phyloP scores from a whole-genome alignment of 2,888 invertebrate genomes.

The Hydrotaea cyrtoneurina region DNA sequence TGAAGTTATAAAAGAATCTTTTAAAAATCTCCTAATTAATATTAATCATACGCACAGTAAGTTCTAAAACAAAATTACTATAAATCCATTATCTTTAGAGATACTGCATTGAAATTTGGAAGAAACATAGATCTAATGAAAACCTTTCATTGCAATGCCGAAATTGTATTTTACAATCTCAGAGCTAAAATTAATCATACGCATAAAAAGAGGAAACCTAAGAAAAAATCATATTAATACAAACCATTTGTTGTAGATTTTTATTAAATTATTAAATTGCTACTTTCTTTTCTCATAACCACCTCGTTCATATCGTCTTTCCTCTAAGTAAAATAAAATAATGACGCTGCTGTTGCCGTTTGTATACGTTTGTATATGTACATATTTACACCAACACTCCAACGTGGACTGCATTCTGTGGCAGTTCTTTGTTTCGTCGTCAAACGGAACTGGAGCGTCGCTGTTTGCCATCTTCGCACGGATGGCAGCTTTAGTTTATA shows the following conservation, averaged over 20 bases:
- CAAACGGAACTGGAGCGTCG: conserved; percentile 8
- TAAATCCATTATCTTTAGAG: too few species aligned
- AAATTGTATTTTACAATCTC: too few species aligned
- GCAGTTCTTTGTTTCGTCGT: not conserved
- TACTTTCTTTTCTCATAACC: not conserved
- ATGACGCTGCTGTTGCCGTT: not conserved
- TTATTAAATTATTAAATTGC: not conserved
- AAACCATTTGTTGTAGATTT: too few species aligned
- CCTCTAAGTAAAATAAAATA: not conserved
- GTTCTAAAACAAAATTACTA: too few species aligned
- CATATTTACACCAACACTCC: not conserved
- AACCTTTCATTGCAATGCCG: too few species aligned
- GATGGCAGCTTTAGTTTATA: conserved; percentile 17
- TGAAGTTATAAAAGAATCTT: too few species aligned
- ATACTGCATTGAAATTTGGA: too few species aligned
- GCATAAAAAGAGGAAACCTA: too few species aligned
- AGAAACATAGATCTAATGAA: too few species aligned
- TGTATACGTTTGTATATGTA: not conserved
- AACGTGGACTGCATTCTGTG: not conserved
- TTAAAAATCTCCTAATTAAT: not conserved
- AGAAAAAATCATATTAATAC: too few species aligned
- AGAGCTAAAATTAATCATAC: too few species aligned
- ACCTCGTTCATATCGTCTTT: not conserved
- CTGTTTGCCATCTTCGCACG: conserved; percentile 11
- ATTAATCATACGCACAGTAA: not conserved